Base-by-base conservation (phyloP, 2,113 vertebrate genomes). In the Rhegmatorhina hoffmannsi region DNA sequence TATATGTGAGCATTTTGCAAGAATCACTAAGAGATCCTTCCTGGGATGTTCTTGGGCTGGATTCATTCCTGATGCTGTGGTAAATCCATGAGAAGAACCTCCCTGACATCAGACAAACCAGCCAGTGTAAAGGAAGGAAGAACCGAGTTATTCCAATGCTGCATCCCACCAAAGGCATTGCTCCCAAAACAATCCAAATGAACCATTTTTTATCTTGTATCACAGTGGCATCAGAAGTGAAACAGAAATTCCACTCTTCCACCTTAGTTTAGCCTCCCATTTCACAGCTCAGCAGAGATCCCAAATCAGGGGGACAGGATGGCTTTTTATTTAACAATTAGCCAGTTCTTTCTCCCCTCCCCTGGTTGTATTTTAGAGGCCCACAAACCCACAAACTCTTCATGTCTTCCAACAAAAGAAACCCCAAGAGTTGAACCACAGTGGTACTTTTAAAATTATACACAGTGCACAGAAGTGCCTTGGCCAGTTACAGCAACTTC, bases 361-460 rank as follows among this genome's bases (percentile, higher is more conserved):
- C 31, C 44, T 75, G 21, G 29, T 63, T 47, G 34, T 40, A 49
- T 49, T 81, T 94, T 66, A 86, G 12, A 8, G 73, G 49, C 83
- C 60, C 64, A 49, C 67, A 93, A 95, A 92, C 89, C 47, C 83
- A 72, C 64, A 12, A 1, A 73, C 14, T 56, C 67, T 68, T 68
- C n/a, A 25, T 4, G 28, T 67, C 50, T 91, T 93, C 78, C 44
- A 84, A 90, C 34, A 70, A 73, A 85, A 44, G 63, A 82, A 47
- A 34, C 1, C 46, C 15, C 24, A 67, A 26, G 33, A 84, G 43
- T 0, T 44, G 44, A 70, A 53, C 52, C 1, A 1, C 0, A 0
- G 29, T 11, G 31, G 33, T n/a, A 80, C 44, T 86, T 91, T 84
- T 44, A 52, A 60, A 83, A 47, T 63, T 59, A 53, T 34, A 28